Conservation (phyloP, 2,888 invertebrate genomes). For the Notocelia uddmanniana region DNA sequence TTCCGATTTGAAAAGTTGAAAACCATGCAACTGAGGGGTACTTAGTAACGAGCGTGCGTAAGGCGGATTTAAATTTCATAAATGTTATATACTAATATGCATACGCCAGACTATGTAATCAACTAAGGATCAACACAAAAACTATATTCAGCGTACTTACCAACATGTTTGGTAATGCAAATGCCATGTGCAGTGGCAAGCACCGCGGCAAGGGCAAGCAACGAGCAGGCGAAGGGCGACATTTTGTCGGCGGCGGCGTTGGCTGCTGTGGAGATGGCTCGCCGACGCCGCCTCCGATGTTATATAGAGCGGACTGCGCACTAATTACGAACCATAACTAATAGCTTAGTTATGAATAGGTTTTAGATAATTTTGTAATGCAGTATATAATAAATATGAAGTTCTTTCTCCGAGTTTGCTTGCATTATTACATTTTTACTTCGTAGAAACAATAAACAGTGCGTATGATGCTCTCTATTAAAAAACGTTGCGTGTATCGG, state of each 20-base stretch:
- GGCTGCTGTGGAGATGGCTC: background rate
- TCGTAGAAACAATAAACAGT: too few relatives aligned
- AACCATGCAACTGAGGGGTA: too few relatives aligned
- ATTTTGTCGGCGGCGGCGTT: background rate
- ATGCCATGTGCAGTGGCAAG: background rate
- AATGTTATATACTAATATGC: too few relatives aligned
- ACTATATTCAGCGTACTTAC: background rate
- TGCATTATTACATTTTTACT: too few relatives aligned
- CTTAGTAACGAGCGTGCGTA: too few relatives aligned
- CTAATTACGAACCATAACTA: slow-evolving; percentile 1
- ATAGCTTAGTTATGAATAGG: background rate
- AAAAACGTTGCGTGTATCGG: too few relatives aligned
- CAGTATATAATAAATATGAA: background rate
- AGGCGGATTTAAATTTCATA: too few relatives aligned
- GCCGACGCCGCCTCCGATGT: background rate
- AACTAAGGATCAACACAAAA: background rate
- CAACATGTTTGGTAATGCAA: background rate
- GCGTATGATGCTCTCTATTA: too few relatives aligned
- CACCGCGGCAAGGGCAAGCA: background rate
- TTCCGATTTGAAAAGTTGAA: too few relatives aligned
- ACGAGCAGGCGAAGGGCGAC: background rate
- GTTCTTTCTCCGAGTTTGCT: too few relatives aligned
- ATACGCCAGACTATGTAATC: too few relatives aligned
- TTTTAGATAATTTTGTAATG: background rate
- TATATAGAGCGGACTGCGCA: background rate